Percentiles rank a stretch among this genome's conserved stretches.
These are phyloP conservation scores for Ceyx melanurus DNA, from an alignment of 2,113 vertebrate genomes.

Conservation along the genomic window DNA sequence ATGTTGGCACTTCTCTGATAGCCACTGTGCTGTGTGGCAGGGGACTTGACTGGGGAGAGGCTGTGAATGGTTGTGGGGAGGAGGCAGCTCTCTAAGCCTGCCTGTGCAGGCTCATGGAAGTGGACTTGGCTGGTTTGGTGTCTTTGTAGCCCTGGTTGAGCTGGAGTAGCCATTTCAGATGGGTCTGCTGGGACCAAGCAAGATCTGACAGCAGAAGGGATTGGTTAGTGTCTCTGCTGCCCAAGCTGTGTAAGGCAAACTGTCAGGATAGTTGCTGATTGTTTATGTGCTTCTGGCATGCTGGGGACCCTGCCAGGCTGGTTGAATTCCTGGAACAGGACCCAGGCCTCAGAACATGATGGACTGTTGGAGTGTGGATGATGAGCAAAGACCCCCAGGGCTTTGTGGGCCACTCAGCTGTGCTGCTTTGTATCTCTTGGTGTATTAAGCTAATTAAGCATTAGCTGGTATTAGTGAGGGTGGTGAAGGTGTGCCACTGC, in stretches of 20 bases:
- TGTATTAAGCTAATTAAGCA: background rate
- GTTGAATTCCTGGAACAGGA: background rate
- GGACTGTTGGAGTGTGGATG: background rate
- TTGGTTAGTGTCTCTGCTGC: background rate
- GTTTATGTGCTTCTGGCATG: background rate
- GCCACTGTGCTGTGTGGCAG: fast-evolving
- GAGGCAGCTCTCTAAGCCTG: background rate
- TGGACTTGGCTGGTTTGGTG: background rate
- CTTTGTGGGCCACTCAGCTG: background rate
- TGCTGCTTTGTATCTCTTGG: background rate
- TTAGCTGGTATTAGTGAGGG: background rate
- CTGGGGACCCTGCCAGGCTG: background rate
- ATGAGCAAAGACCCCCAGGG: background rate
- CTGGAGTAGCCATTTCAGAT: fast-evolving
- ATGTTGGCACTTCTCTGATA: background rate
- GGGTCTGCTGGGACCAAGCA: background rate
- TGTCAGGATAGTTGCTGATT: background rate
- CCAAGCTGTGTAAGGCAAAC: background rate
- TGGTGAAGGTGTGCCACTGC: background rate
- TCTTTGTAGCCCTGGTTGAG: background rate
- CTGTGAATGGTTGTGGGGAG: fast-evolving
- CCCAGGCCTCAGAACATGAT: background rate
- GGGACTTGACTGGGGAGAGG: background rate
- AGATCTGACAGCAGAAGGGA: background rate
- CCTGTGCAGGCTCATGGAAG: too few species aligned